phyloP scores from a whole-genome alignment of 2,113 vertebrate species.

The Callaeas wilsoni region DNA sequence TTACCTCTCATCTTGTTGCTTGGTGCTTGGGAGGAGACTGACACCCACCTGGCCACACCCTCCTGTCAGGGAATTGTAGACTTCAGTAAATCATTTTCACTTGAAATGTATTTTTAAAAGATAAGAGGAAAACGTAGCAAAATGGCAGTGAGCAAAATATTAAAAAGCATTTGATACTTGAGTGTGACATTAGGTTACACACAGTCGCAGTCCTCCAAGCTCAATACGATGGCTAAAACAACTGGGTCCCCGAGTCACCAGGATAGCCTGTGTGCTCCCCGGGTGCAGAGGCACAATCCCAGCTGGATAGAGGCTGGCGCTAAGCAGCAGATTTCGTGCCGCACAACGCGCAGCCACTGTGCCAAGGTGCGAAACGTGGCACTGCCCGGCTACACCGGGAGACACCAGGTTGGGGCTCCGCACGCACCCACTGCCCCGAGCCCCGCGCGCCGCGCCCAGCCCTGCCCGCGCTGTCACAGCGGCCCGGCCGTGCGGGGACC shows the following conservation, averaged over 20 bases:
- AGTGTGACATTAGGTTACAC: accelerated
- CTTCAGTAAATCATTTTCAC: neutral
- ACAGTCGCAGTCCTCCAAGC: no score
- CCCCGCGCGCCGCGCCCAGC: neutral
- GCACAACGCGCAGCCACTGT: neutral
- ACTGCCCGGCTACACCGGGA: neutral
- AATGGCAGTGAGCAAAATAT: neutral
- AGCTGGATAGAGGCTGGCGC: accelerated
- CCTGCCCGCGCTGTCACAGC: neutral
- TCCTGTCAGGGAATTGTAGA: neutral
- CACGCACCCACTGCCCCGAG: neutral
- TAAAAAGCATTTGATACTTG: neutral
- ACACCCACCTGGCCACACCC: neutral
- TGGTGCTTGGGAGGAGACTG: neutral
- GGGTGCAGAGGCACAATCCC: accelerated
- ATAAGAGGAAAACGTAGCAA: neutral
- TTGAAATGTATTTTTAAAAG: neutral
- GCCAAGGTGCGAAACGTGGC: neutral
- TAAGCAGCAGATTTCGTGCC: neutral
- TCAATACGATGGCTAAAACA: accelerated
- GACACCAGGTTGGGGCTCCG: neutral
- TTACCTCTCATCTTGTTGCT: neutral
- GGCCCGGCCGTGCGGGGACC: neutral
- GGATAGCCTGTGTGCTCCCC: neutral
- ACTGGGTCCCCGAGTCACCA: neutral